phyloP scores from a whole-genome alignment of 2,113 vertebrate species.

The Amphiprion percula region DNA sequence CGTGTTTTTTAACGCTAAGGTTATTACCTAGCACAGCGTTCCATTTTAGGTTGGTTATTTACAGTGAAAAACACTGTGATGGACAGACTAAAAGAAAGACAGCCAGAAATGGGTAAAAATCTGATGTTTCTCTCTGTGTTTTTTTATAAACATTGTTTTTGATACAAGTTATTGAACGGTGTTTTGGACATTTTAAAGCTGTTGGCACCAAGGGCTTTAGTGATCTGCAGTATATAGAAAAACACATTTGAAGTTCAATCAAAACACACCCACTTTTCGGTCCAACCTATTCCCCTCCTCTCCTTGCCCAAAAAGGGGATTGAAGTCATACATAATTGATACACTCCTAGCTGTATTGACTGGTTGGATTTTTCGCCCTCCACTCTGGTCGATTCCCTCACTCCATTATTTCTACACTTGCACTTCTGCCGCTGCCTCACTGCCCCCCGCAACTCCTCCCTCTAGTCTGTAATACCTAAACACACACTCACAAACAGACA shows the following conservation, averaged over 20 bases:
- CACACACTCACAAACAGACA: slow-evolving; percentile 36
- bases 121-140: not conserved
- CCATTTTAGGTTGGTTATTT: not conserved
- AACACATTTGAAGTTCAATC: slow-evolving; percentile 16
- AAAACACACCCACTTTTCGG: slow-evolving; percentile 21
- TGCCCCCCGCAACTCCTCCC: slow-evolving; percentile 45
- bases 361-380: slow-evolving; percentile 71
- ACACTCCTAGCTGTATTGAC: slow-evolving; percentile 77
- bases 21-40: not conserved
- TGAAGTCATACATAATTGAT: slow-evolving; percentile 84
- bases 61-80: not conserved
- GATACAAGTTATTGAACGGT: slow-evolving; percentile 17
- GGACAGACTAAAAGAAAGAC: not conserved
- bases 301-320: slow-evolving; percentile 57
- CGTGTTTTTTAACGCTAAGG: not conserved
- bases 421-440: slow-evolving; percentile 41
- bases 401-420: slow-evolving; percentile 70
- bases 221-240: slow-evolving; percentile 16
- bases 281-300: slow-evolving; percentile 28
- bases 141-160: not conserved
- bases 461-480: slow-evolving; percentile 34
- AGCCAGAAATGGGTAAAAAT: slow-evolving; percentile 8
- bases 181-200: slow-evolving; percentile 24
- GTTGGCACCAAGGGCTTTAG: not conserved
- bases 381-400: slow-evolving; percentile 72